Evolutionary conservation across 2,797 vertebrate species (phyloP), one percentile per base, ranked within the genome.

Genomic region (Euphonia xanthogaster): DNA sequence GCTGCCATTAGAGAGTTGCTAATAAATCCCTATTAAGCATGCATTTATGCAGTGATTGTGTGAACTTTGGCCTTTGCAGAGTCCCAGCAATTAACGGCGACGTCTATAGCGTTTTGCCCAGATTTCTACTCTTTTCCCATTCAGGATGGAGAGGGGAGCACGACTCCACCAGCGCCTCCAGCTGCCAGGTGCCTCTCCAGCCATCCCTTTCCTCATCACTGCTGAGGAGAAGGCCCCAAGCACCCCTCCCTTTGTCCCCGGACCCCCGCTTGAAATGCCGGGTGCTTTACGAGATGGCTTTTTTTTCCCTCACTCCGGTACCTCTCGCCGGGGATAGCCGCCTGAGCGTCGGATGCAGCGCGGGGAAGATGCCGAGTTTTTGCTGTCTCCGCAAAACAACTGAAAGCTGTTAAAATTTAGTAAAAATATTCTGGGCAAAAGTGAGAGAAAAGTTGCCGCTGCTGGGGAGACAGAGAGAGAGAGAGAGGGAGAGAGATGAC

Each of bases 21-120:
- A 97, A 98, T 96, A 98, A 97, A 96, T 91, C 93, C 96, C 89
- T 78, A 84, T 97, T 97, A 96, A 95, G 95, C 90, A 97, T 97
- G 95, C 97, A 97, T 98, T 97, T 98, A 97, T 98, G 95, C 97
- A 74, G 93, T 94, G 97, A 95, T 97, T 97, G 82, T 70, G 82
- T 97, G 98, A 98, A 98, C 97, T 97, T 95, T 97, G 97, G 97
- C 97, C 98, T 95, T 86, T 94, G 93, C 93, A 93, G 95, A 94
- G 95, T 95, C 91, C 85, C 92, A 94, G 96, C 96, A 97, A 98
- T 98, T 98, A 98, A 89, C 91, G 87, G 86, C 86, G 65, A 94
- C 37, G 82, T 95, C 88, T 92, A 66, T 68, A 51, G 81, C 86
- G 16, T 63, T 94, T 88, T 81, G 53, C 71, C 31, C 65, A 7